Percentiles rank a stretch among this genome's conserved stretches.
phyloP scores from a whole-genome alignment of 2,888 invertebrate species.

The Mesorhabditis spiculigera region DNA sequence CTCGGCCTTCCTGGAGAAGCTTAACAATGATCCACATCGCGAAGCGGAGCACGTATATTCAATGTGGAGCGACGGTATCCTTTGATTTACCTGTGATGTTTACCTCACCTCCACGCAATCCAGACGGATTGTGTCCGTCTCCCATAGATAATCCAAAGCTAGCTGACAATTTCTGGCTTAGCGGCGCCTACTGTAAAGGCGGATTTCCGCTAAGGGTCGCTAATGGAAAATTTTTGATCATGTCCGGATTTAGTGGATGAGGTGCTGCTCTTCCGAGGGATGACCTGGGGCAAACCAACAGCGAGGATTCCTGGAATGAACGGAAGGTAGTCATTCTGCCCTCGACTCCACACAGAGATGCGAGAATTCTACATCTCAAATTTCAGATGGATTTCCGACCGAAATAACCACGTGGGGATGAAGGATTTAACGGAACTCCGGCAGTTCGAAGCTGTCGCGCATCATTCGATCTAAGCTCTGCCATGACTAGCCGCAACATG shows the following conservation, averaged over 20 bases:
- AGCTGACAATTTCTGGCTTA: too few species aligned
- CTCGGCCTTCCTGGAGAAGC: constrained; percentile 52
- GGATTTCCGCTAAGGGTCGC: not conserved
- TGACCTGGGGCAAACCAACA: constrained; percentile 58
- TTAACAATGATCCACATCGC: constrained; percentile 48
- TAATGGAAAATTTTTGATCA: not conserved
- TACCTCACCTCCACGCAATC: too few species aligned
- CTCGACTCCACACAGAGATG: too few species aligned
- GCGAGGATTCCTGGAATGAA: constrained; percentile 54
- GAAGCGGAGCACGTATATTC: constrained; percentile 55
- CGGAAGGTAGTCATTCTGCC: constrained; percentile 16
- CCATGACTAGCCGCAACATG: not conserved
- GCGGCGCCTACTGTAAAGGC: not conserved
- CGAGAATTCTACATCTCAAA: not conserved
- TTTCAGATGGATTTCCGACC: constrained; percentile 50
- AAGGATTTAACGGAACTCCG: constrained; percentile 57
- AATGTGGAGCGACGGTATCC: constrained; percentile 54
- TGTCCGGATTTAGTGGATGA: constrained; percentile 44
- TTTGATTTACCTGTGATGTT: not conserved
- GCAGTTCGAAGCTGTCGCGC: constrained; percentile 55
- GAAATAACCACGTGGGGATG: constrained; percentile 57
- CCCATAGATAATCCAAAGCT: too few species aligned
- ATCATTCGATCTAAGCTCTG: constrained; percentile 47
- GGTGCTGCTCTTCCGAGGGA: constrained; percentile 50
- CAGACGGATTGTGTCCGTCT: too few species aligned